These are phyloP conservation scores for Proterorhinus semilunaris DNA, from an alignment of 2,113 vertebrate species.

Conservation along the genomic window DNA sequence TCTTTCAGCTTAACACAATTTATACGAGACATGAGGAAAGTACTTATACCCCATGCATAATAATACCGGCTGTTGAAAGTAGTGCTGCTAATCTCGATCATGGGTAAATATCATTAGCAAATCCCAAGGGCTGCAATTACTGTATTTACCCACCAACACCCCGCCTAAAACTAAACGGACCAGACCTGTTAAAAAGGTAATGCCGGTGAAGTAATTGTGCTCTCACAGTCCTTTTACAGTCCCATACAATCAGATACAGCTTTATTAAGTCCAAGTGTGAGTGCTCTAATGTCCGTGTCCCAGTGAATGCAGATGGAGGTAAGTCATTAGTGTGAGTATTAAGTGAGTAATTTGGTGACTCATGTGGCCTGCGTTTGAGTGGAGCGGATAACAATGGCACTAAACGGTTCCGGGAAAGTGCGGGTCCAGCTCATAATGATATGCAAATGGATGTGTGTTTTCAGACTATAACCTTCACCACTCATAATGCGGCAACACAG, in stretches of 20 bases:
- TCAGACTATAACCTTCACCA: background rate
- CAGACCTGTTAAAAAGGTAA: too few relatives aligned
- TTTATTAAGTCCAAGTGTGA: background rate
- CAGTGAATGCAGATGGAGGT: background rate
- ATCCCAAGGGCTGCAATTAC: too few relatives aligned
- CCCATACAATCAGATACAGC: background rate
- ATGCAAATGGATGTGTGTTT: background rate
- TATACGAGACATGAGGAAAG: too few relatives aligned
- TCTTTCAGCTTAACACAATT: too few relatives aligned
- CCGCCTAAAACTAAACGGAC: too few relatives aligned
- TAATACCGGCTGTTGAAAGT: too few relatives aligned
- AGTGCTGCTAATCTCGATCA: too few relatives aligned
- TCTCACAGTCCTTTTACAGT: background rate
- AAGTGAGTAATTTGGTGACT: background rate
- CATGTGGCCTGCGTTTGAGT: background rate
- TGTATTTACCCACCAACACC: too few relatives aligned
- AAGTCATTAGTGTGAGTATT: background rate
- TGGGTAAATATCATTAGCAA: too few relatives aligned
- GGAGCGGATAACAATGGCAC: background rate
- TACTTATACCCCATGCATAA: too few relatives aligned
- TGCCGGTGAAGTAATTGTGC: too few relatives aligned
- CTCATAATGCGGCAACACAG: background rate
- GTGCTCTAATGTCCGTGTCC: background rate
- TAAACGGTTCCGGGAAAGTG: background rate
- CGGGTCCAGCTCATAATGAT: background rate